Evolutionary conservation across 2,888 invertebrate species (phyloP).

Genomic region (Ochropacha duplaris): DNA sequence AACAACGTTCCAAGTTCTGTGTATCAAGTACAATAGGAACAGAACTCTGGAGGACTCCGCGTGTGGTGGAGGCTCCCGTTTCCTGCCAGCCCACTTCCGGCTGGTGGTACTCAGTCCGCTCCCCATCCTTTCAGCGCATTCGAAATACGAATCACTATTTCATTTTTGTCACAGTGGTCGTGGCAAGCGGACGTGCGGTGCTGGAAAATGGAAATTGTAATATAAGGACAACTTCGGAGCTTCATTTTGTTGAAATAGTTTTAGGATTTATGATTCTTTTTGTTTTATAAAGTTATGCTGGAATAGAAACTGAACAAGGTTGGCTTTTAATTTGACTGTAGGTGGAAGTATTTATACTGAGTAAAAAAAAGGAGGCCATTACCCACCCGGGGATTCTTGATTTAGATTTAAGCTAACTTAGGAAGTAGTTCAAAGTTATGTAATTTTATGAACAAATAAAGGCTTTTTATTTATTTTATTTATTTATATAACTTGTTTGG

Average conservation of each 20-base stretch:
- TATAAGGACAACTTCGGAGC: background rate
- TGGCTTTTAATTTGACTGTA: no score
- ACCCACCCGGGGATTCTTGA: no score
- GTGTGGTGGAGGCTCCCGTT: slow-evolving; percentile 53
- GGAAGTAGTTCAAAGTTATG: no score
- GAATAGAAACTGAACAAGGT: no score
- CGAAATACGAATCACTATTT: slow-evolving; percentile 28
- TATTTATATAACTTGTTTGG: no score
- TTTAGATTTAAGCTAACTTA: no score
- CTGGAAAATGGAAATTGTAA: slow-evolving; percentile 29
- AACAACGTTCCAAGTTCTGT: slow-evolving; percentile 87
- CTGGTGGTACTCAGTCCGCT: slow-evolving; percentile 62
- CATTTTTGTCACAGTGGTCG: slow-evolving; percentile 34
- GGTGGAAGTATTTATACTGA: no score
- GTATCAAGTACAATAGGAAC: slow-evolving; percentile 86
- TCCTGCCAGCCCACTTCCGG: slow-evolving; percentile 49
- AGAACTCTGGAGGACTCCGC: slow-evolving; percentile 84
- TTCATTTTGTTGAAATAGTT: background rate
- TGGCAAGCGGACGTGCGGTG: slow-evolving; percentile 16
- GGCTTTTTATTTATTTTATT: no score
- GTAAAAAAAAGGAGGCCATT: no score
- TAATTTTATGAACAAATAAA: no score
- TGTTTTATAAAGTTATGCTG: background rate
- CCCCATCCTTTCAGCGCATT: slow-evolving; percentile 50
- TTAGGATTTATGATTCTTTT: background rate